Evolutionary conservation across 1,140 invertebrate genomes (phyloP).

Genomic region (Formica selysi): DNA sequence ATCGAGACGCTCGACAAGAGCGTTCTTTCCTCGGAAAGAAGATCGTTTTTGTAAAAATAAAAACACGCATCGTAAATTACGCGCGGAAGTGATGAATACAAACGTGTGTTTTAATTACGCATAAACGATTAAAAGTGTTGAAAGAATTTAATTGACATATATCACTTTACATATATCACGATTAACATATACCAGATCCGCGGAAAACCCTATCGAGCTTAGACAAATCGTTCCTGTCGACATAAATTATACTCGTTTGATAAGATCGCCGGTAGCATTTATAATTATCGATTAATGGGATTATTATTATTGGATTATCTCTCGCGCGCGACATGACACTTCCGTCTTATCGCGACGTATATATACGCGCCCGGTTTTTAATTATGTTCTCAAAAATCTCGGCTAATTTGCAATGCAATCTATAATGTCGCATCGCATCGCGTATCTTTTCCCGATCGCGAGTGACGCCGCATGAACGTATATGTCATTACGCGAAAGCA

Average conservation of each 20-base stretch:
- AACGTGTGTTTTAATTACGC: conserved; percentile 4
- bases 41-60: conserved; percentile 11
- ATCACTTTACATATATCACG: not conserved
- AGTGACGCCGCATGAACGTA: not conserved
- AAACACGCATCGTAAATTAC: not conserved
- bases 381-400: not conserved
- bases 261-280: conserved; percentile 22
- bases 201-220: conserved; percentile 15
- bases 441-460: conserved; percentile 21
- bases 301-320: conserved; percentile 37
- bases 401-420: not conserved
- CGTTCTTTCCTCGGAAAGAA: not conserved
- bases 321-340: conserved; percentile 4
- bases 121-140: conserved; percentile 1
- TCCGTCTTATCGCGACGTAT: not conserved
- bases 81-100: not conserved
- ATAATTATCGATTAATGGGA: conserved; percentile 49
- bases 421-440: conserved; percentile 39
- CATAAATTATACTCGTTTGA: conserved; percentile 26
- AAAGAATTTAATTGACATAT: conserved; percentile 21
- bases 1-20: not conserved
- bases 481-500: conserved; percentile 46
- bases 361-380: not conserved
- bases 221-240: conserved; percentile 33
- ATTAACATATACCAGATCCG: conserved; percentile 22